Evolutionary conservation across 2,888 invertebrate species (phyloP).

Genomic region (Smittia sp.): DNA sequence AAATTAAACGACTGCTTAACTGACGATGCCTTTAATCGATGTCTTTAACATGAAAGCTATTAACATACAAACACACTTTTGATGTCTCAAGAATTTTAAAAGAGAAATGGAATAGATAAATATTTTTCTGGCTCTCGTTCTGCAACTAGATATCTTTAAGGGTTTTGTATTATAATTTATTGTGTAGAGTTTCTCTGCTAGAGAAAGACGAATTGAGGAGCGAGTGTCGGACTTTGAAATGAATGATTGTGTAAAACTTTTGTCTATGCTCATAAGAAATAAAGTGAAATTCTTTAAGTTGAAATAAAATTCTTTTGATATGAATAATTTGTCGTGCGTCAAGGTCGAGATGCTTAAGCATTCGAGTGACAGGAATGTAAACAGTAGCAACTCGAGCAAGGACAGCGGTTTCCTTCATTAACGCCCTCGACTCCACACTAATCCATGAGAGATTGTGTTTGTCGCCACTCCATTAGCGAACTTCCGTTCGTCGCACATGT

Average conservation of each 20-base stretch:
- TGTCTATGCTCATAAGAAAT: not conserved
- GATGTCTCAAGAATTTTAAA: not conserved
- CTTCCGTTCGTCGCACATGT: too few species aligned
- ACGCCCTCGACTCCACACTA: too few species aligned
- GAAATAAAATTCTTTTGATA: not conserved
- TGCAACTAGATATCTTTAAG: not conserved
- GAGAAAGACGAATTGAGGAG: not conserved
- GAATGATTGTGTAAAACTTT: slow-evolving; percentile 10
- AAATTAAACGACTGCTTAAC: slow-evolving; percentile 19
- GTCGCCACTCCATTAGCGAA: too few species aligned
- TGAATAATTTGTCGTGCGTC: too few species aligned
- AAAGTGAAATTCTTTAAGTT: not conserved
- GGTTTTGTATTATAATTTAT: slow-evolving; percentile 21
- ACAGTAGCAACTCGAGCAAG: too few species aligned
- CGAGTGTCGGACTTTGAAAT: not conserved
- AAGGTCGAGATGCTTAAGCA: too few species aligned
- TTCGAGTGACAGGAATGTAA: too few species aligned
- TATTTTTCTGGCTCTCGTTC: not conserved
- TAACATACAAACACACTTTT: slow-evolving; percentile 4
- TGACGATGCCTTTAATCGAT: slow-evolving; percentile 24
- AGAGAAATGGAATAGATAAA: not conserved
- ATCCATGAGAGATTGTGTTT: too few species aligned
- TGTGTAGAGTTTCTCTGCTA: too few species aligned
- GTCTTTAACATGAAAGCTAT: not conserved
- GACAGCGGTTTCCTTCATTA: too few species aligned